Base-by-base conservation (phyloP, 35 echinoderm and acorn worm genomes). In the Lytechinus variegatus region DNA sequence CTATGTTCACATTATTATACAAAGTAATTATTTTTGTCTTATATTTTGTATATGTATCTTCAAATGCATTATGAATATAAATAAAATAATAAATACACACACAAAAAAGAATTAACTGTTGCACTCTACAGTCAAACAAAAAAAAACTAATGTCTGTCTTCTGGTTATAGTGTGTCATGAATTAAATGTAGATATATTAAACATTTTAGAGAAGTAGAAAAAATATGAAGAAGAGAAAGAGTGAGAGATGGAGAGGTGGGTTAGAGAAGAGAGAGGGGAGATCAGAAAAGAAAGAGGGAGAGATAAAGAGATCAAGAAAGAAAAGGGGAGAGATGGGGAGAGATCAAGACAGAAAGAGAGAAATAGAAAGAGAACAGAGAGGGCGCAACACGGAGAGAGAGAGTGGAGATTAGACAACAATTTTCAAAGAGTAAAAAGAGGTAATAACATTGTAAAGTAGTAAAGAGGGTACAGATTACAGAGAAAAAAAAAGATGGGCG, bases 1-100 rank as follows among this genome's bases (percentile, higher is more conserved):
- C 33, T 16, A n/a, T 79, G 19, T 90, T 90, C 7, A n/a, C 88
- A 90, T 21, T 52, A 90, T 90, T 90, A 90, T 33, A 90, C 88
- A 90, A 90, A 90, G 52, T 44, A 90, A 90, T 90, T 90, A 90
- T 90, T 90, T 90, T 90, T 90, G 88, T 90, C 88, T 90, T 90
- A 90, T 90, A 90, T 90, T 90, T 90, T 90, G 88, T 90, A 90
- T 54, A 90, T 90, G 88, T 90, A 90, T 79, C 66, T 79, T 79
- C 66, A 79, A 79, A 79, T 90, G 88, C 88, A 90, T 90, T 90
- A 90, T 90, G 88, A 90, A 90, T 90, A 90, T 90, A 54, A 90
- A 90, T 90, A 52, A 44, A 90, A 90, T 90, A 90, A 90, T 90
- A 90, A 90, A 90, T 52, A 90, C 88, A 44, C 10, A 51, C 88